Evolutionary conservation across 2,888 invertebrate species (phyloP).

Genomic region (Mimas tiliae): DNA sequence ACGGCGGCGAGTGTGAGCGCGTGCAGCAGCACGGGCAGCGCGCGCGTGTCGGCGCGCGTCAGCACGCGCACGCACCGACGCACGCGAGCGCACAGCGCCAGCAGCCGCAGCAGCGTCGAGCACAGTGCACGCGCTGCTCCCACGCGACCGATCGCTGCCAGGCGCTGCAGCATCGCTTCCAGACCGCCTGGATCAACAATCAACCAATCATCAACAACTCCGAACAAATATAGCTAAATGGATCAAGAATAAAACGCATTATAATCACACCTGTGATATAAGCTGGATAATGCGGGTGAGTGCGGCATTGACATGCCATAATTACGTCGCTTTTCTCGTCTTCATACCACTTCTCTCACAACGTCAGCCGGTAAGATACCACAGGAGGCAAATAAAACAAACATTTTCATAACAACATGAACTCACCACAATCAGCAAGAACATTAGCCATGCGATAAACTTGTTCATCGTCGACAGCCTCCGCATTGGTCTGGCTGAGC

Average conservation of each 20-base stretch:
- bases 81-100: conserved; percentile 95
- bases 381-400: no score
- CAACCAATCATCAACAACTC: no score
- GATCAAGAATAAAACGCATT: no score
- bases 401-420: no score
- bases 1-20: conserved; percentile 89
- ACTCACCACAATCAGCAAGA: conserved; percentile 76
- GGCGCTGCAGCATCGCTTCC: conserved; percentile 92
- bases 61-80: conserved; percentile 94
- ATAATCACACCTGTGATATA: no score
- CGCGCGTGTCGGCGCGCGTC: conserved; percentile 92
- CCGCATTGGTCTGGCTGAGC: conserved; percentile 91
- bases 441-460: conserved; percentile 88
- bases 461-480: conserved; percentile 97
- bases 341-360: no score
- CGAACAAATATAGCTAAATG: no score
- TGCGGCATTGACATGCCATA: no score
- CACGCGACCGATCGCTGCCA: conserved; percentile 94
- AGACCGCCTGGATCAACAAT: conserved; percentile 73
- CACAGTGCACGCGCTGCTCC: conserved; percentile 94
- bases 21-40: conserved; percentile 92
- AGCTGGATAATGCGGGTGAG: no score
- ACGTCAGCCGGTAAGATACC: no score
- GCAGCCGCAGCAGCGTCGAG: conserved; percentile 94
- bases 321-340: no score